phyloP scores from a whole-genome alignment of 2,113 vertebrate genomes.

The Hemichromis elongatus region DNA sequence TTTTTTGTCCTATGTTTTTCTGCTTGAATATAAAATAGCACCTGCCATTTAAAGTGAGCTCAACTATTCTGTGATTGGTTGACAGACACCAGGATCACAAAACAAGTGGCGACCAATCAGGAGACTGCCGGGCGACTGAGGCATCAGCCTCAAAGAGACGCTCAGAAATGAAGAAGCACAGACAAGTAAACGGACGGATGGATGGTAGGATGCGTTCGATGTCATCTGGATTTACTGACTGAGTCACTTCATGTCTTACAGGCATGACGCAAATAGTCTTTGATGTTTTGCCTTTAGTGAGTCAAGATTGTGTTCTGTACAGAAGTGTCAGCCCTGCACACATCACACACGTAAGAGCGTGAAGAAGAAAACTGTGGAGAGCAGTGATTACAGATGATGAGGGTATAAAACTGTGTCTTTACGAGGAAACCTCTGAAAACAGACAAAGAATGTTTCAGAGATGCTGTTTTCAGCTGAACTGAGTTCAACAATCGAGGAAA shows the following conservation, averaged over 20 bases:
- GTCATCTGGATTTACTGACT: fast-evolving
- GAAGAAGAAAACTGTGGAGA: background rate
- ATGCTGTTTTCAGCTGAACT: background rate
- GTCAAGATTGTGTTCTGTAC: background rate
- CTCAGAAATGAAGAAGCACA: background rate
- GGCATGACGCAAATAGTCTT: background rate
- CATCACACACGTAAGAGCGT: too few species aligned
- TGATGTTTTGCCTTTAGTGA: background rate
- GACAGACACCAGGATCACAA: background rate
- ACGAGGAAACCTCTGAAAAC: background rate
- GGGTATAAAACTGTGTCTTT: background rate
- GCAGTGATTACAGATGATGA: background rate
- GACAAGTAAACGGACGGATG: background rate
- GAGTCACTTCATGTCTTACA: background rate
- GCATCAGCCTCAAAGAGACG: background rate
- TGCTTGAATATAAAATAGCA: background rate
- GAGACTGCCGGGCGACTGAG: background rate
- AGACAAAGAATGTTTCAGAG: background rate
- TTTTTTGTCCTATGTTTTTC: too few species aligned
- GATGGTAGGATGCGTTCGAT: background rate
- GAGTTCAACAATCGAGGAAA: background rate
- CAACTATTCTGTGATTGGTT: background rate
- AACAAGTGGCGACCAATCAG: too few species aligned
- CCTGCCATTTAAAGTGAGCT: background rate
- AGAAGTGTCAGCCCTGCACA: background rate